Base-by-base conservation (phyloP, 2,797 vertebrate genomes). In the Chromis chromis region DNA sequence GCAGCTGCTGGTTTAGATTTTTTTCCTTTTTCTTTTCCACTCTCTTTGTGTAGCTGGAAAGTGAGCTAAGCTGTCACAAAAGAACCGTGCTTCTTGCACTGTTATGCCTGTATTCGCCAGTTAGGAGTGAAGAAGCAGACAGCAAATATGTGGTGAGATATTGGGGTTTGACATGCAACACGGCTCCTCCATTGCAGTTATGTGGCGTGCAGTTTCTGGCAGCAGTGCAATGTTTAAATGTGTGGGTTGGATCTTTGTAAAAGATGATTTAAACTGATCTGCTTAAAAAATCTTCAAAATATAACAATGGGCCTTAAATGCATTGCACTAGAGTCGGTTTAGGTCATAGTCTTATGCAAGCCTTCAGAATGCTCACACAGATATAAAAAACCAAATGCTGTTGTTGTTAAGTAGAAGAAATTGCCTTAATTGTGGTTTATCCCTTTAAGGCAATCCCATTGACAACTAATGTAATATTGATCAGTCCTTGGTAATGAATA, bases 381-480 rank as follows among this genome's bases (percentile, higher is more conserved):
- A 21, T 8, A 19, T 19, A 16, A 17, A n/a, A 33, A 33, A 24
- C 6, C 6, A 27, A 16, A 31, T 49, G 40, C 2, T 44, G 19
- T 19, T 70, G 24, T 28, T 50, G 24, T 36, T 55, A 52, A 28
- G 46, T 6, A 42, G 14, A 16, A 42, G 13, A 19, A 8, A 33
- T 42, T 36, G 39, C 44, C 22, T 12, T 72, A 83, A 59, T 62
- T 31, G 48, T 48, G 19, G 50, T 79, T 14, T 2, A 31, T 46
- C 8, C 49, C 56, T 80, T 59, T 48, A 58, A 76, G 33, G 11
- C 11, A 31, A 75, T 77, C 31, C 31, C 14, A 39, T 63, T 60
- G 61, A 77, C 62, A 40, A n/a, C 73, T 58, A 40, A 70, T 85
- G 63, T 68, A 70, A 61, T 75, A 87, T 79, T 81, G 78, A 89